Percentiles rank a stretch among this genome's conserved stretches.
Evolutionary conservation across 2,888 invertebrate genomes (phyloP).

Genomic region (Acanthacorydalis orientalis): DNA sequence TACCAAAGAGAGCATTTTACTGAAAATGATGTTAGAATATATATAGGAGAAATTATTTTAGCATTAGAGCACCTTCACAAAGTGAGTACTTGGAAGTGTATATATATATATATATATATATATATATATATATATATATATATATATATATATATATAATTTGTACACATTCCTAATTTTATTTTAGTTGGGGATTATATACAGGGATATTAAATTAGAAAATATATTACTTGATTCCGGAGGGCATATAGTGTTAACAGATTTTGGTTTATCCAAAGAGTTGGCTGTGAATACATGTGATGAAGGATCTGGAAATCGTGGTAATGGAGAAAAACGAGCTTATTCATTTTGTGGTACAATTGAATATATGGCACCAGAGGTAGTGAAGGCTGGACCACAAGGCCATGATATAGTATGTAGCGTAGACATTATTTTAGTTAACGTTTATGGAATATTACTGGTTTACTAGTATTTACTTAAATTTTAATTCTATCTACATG

Average conservation of each 20-base stretch:
- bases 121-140: no score
- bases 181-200: constrained; percentile 87
- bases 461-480: no score
- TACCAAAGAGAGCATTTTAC: constrained; percentile 87
- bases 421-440: not conserved
- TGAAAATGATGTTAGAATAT: constrained; percentile 78
- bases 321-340: constrained; percentile 52
- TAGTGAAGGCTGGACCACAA: constrained; percentile 62
- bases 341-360: constrained; percentile 98
- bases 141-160: not conserved
- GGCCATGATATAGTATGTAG: constrained; percentile 89
- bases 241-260: constrained; percentile 92
- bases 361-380: constrained; percentile 91
- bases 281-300: constrained; percentile 38
- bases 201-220: constrained; percentile 93
- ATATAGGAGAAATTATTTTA: constrained; percentile 90
- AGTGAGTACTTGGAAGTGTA: constrained; percentile 31
- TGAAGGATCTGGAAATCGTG: constrained; percentile 19
- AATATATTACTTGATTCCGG: constrained; percentile 88
- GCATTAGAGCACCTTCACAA: constrained; percentile 91
- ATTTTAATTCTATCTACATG: not conserved
- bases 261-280: constrained; percentile 96
- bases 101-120: no score
- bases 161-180: constrained; percentile 11
- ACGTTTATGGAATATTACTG: not conserved